phyloP scores from a whole-genome alignment of 92 coral and sea anemone species.

The Epizoanthus fatuus region DNA sequence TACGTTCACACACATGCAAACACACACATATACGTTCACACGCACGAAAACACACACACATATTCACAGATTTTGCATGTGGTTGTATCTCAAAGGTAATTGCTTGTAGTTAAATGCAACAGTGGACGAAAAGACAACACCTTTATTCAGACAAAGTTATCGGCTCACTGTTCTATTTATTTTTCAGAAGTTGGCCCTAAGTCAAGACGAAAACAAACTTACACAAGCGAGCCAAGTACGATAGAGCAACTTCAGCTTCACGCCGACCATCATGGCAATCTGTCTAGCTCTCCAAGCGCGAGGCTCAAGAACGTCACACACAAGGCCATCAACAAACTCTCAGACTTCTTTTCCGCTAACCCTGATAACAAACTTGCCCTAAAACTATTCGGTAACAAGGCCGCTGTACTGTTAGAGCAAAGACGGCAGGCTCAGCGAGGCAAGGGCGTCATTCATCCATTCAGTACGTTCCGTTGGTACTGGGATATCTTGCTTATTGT shows the following conservation, averaged over 20 bases:
- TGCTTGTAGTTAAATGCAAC: too few species aligned
- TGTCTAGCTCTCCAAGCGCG: conserved; percentile 28
- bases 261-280: conserved; percentile 31
- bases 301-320: conserved; percentile 10
- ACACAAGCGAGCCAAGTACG: background rate
- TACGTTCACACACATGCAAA: too few species aligned
- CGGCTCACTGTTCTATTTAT: too few species aligned
- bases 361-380: conserved; percentile 98
- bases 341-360: conserved; percentile 87
- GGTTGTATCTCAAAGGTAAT: too few species aligned
- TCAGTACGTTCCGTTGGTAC: conserved; percentile 99
- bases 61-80: too few species aligned
- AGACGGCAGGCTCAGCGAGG: conserved; percentile 84
- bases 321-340: conserved; percentile 43
- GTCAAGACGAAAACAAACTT: background rate
- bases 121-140: too few species aligned
- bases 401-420: conserved; percentile 95
- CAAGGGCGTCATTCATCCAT: conserved; percentile 94
- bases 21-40: too few species aligned
- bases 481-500: conserved; percentile 93
- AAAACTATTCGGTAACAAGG: conserved; percentile 96
- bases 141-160: too few species aligned
- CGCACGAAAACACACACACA: too few species aligned
- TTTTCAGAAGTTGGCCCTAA: conserved; percentile 7
- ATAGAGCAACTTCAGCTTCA: conserved; percentile 11